Evolutionary conservation across 1,140 invertebrate species (phyloP).

Genomic region (Chironomus tepperi): DNA sequence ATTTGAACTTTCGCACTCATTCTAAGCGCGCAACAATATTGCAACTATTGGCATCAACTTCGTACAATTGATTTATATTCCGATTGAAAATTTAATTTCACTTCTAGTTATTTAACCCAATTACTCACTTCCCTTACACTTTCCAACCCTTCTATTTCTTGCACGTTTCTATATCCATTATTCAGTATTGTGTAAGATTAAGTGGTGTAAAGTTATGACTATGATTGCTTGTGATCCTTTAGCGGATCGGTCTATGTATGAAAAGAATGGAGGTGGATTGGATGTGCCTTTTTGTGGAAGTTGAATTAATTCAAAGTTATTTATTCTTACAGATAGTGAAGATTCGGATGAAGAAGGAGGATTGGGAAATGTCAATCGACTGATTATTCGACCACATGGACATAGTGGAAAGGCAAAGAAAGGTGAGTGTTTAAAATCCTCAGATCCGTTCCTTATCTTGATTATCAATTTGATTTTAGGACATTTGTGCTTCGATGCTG

Average conservation of each 20-base stretch:
- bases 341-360: constrained; percentile 92
- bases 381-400: constrained; percentile 86
- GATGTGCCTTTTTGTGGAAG: neutral
- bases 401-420: constrained; percentile 89
- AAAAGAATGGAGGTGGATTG: neutral
- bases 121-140: neutral
- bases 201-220: constrained; percentile 20
- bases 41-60: no score
- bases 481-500: constrained; percentile 94
- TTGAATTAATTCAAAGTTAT: constrained; percentile 3
- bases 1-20: no score
- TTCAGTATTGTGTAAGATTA: neutral
- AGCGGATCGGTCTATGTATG: constrained; percentile 11
- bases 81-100: neutral
- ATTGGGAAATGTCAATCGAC: constrained; percentile 84
- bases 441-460: no score
- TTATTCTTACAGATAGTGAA: constrained; percentile 70
- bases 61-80: neutral
- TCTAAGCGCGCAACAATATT: no score
- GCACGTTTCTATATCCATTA: constrained; percentile 24
- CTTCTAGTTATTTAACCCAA: constrained; percentile 2
- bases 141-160: neutral
- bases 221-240: constrained; percentile 17
- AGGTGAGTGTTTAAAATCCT: neutral
- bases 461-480: constrained; percentile 42